These are phyloP conservation scores for Melinopterus prodromus DNA, from an alignment of 2,888 invertebrate genomes.

Conservation along the genomic window DNA sequence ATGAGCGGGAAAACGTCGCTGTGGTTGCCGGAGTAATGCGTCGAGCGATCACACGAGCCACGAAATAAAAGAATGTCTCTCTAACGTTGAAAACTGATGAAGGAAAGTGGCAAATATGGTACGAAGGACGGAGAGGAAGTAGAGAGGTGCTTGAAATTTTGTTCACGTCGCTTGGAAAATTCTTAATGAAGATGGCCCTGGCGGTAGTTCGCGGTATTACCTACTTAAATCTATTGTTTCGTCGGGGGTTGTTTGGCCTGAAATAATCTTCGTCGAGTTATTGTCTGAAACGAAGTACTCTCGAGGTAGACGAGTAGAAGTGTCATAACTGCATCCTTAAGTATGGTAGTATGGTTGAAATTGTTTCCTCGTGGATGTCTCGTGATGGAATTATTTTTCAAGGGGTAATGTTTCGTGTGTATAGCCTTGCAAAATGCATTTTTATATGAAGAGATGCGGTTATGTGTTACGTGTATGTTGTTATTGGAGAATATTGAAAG, in stretches of 20 bases:
- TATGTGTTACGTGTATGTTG: too few species aligned
- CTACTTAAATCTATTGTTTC: background rate
- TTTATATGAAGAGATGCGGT: too few species aligned
- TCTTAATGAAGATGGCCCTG: background rate
- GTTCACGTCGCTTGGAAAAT: background rate
- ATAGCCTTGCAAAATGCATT: too few species aligned
- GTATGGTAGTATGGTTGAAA: background rate
- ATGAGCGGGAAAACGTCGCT: slow-evolving; percentile 35
- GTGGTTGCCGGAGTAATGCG: background rate
- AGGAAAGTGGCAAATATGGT: background rate
- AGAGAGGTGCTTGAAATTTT: background rate
- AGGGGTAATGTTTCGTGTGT: background rate
- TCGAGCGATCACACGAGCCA: slow-evolving; percentile 34
- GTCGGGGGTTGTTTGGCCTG: background rate
- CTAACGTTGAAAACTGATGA: slow-evolving; percentile 34
- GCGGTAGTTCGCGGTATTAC: background rate
- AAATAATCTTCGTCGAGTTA: background rate
- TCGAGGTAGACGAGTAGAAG: background rate
- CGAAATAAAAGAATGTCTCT: slow-evolving; percentile 33
- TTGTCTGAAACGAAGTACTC: background rate
- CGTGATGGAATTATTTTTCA: background rate
- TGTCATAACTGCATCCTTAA: background rate
- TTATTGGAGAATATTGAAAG: too few species aligned
- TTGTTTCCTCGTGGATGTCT: background rate
- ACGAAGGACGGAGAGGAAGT: background rate